phyloP scores from a whole-genome alignment of 2,113 vertebrate genomes.

The Hiodon tergisus region DNA sequence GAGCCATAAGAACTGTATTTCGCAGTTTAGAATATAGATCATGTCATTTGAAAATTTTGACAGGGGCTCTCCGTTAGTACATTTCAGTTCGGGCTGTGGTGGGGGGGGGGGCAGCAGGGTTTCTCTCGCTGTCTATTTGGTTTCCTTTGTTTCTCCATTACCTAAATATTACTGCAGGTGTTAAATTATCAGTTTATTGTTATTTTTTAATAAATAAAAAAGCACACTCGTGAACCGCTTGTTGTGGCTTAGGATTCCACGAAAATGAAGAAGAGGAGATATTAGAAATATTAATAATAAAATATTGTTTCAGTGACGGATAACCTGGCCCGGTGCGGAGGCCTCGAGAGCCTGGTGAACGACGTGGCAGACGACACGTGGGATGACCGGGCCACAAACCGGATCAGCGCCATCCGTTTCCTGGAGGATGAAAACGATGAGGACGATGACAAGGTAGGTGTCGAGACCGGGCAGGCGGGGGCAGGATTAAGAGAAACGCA shows the following conservation, averaged over 20 bases:
- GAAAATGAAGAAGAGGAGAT: no score
- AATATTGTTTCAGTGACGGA: constrained; percentile 56
- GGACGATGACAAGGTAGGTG: constrained; percentile 79
- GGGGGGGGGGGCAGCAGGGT: neutral
- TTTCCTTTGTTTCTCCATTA: no score
- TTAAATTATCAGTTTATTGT: no score
- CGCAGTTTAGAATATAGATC: no score
- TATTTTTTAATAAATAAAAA: no score
- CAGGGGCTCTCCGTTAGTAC: no score
- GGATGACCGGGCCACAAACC: constrained; percentile 73
- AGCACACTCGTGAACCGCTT: no score
- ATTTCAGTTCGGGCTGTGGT: neutral
- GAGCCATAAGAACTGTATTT: no score
- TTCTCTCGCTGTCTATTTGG: neutral
- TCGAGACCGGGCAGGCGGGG: neutral
- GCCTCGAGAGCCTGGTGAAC: constrained; percentile 81
- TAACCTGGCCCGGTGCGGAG: constrained; percentile 84
- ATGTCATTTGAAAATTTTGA: no score
- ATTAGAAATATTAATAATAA: no score
- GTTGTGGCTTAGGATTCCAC: no score
- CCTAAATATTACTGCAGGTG: no score
- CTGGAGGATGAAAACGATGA: constrained; percentile 84
- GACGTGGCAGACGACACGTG: constrained; percentile 83
- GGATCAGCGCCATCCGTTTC: constrained; percentile 93
- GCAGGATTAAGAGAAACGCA: neutral